Base-by-base conservation (phyloP, 2,797 vertebrate genomes). In the Anguilla obscura region DNA sequence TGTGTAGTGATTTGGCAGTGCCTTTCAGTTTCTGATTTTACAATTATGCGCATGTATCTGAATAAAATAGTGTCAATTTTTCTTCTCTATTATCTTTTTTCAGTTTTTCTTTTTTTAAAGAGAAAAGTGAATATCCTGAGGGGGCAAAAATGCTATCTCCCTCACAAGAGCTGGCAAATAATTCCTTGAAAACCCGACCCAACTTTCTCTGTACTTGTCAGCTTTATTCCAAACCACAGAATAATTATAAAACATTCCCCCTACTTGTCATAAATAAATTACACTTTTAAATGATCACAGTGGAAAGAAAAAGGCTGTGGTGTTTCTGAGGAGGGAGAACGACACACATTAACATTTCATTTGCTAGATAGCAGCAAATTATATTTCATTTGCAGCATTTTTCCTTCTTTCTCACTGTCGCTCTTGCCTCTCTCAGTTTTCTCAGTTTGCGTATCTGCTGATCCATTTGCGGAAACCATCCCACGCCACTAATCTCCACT, bases 221-320 rank as follows among this genome's bases (percentile, higher is more conserved):
- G 45, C 87, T 91, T 40, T 84, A 86, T 88, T 92, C 56, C 80
- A 84, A 89, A 54, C 89, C 86, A 83, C 89, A 89, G 89, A 63
- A 79, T 86, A 86, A 87, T 92, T 92, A 90, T 88, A 92, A 92
- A 91, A 88, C 89, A 82, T 90, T 80, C 85, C 30, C 80, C 91
- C 90, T 91, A 21, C 79, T 90, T 88, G 90, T 91, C 90, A 90
- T 84, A 87, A 91, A 90, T 87, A 88, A 91, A 93, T 93, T 93
- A 92, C 85, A 93, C 91, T 93, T 93, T 92, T 91, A 92, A 93
- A 92, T 92, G 86, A 93, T 90, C 89, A 88, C 89, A 86, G 87
- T 89, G 87, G 87, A 87, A 89, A 87, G 91, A 91, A 91, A 89
- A 88, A 40, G 74, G 85, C 66, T 66, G 63, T 84, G 82, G n/a